Evolutionary conservation across 2,888 invertebrate species (phyloP).

Genomic region (Strigamia maritima): DNA sequence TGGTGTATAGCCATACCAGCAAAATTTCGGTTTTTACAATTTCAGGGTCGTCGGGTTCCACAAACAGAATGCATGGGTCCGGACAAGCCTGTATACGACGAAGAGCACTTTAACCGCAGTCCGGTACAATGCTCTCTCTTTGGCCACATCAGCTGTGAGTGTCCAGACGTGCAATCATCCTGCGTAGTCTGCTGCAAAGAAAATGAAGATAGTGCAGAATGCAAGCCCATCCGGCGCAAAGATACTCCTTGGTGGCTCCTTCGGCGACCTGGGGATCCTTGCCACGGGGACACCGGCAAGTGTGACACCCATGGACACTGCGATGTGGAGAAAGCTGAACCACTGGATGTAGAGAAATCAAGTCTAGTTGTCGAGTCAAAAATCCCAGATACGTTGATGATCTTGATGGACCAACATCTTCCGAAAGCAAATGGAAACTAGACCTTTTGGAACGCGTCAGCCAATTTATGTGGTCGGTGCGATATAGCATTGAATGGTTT

Average conservation of each 20-base stretch:
- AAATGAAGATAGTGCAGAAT: not conserved
- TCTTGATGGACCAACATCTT: too few relatives aligned
- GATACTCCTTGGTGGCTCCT: not conserved
- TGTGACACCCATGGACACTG: not conserved
- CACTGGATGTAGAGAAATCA: not conserved
- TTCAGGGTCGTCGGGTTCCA: too few relatives aligned
- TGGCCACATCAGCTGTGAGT: not conserved
- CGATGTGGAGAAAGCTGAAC: not conserved
- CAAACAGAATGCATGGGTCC: too few relatives aligned
- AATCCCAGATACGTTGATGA: too few relatives aligned
- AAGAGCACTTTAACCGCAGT: too few relatives aligned
- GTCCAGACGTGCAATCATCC: not conserved
- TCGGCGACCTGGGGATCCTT: not conserved
- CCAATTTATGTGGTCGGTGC: too few relatives aligned
- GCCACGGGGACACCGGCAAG: not conserved
- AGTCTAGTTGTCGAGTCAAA: not conserved
- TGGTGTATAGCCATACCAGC: too few relatives aligned
- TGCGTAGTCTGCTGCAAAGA: not conserved
- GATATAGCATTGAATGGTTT: too few relatives aligned
- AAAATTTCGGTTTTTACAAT: too few relatives aligned
- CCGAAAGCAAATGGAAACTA: too few relatives aligned
- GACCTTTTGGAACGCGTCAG: too few relatives aligned
- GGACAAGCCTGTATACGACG: too few relatives aligned
- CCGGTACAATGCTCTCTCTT: not conserved
- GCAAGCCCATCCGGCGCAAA: not conserved